Evolutionary conservation across 2,797 vertebrate genomes (phyloP).

Genomic region (Sternarchorhynchus goeldii): DNA sequence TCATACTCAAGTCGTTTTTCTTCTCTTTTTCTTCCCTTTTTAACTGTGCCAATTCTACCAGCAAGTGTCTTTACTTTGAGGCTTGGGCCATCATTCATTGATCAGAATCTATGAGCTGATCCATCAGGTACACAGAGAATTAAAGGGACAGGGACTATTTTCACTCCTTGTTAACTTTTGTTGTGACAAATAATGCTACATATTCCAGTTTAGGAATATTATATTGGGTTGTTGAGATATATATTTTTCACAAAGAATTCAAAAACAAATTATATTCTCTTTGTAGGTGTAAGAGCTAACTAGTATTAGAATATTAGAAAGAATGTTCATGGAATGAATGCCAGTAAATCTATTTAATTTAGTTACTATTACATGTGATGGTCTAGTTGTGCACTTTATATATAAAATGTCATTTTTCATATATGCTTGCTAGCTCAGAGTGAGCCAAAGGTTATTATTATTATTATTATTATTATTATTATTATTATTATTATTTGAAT

Average conservation of each 20-base stretch:
- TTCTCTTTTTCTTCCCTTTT: conserved; percentile 61
- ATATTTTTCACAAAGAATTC: conserved; percentile 26
- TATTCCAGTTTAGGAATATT: conserved; percentile 30
- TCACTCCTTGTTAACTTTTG: not conserved
- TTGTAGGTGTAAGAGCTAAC: conserved; percentile 28
- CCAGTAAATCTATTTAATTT: conserved; percentile 24
- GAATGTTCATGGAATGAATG: conserved; percentile 26
- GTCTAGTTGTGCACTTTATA: conserved; percentile 66
- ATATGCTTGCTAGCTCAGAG: conserved; percentile 60
- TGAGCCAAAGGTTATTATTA: conserved; percentile 65
- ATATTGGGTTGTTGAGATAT: conserved; percentile 14
- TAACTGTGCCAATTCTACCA: conserved; percentile 89
- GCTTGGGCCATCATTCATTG: conserved; percentile 74
- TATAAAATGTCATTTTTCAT: conserved; percentile 55
- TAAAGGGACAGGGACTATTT: conserved; percentile 55
- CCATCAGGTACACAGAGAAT: conserved; percentile 58
- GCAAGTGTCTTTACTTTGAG: conserved; percentile 91
- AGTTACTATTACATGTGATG: conserved; percentile 10
- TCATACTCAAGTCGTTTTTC: conserved; percentile 43
- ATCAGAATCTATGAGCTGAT: conserved; percentile 54
- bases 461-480: conserved; percentile 43
- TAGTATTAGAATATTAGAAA: conserved; percentile 36
- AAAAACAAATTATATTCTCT: conserved; percentile 8
- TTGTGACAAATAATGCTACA: conserved; percentile 26
- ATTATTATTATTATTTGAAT: conserved; percentile 56